Conservation (phyloP, 2,113 vertebrate genomes). For the Lepidothrix coronata region DNA sequence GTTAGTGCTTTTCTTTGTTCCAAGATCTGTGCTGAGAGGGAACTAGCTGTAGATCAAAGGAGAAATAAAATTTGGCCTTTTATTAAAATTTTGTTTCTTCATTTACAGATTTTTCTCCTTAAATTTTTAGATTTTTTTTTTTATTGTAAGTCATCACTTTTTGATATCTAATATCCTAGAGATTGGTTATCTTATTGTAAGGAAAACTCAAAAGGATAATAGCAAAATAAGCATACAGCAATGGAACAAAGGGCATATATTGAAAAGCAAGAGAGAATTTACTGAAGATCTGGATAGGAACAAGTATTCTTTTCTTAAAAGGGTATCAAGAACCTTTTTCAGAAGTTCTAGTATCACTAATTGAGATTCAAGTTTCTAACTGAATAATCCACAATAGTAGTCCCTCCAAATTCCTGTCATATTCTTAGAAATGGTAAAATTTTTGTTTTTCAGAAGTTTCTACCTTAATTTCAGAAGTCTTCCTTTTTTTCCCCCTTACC, state of each 20-base stretch:
- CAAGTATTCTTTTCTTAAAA: neutral
- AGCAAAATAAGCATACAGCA: neutral
- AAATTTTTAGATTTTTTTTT: neutral
- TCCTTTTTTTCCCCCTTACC: rapidly evolving
- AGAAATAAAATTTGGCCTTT: slow-evolving; percentile 47
- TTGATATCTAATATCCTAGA: neutral
- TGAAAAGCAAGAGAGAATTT: neutral
- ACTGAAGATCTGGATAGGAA: neutral
- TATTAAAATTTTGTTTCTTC: neutral
- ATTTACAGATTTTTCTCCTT: neutral
- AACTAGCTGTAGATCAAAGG: slow-evolving; percentile 50
- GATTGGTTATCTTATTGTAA: neutral
- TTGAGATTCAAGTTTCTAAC: neutral
- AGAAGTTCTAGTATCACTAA: neutral
- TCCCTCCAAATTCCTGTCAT: neutral
- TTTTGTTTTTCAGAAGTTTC: neutral
- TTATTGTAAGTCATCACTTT: neutral
- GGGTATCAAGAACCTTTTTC: neutral
- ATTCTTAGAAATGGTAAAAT: neutral
- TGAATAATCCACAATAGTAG: neutral
- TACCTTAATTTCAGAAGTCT: neutral
- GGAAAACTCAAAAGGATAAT: neutral
- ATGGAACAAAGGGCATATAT: rapidly evolving
- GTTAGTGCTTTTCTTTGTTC: slow-evolving; percentile 60
- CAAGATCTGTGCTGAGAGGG: slow-evolving; percentile 41